Conservation (phyloP, 2,888 invertebrate species). For the Acrobasis suavella region DNA sequence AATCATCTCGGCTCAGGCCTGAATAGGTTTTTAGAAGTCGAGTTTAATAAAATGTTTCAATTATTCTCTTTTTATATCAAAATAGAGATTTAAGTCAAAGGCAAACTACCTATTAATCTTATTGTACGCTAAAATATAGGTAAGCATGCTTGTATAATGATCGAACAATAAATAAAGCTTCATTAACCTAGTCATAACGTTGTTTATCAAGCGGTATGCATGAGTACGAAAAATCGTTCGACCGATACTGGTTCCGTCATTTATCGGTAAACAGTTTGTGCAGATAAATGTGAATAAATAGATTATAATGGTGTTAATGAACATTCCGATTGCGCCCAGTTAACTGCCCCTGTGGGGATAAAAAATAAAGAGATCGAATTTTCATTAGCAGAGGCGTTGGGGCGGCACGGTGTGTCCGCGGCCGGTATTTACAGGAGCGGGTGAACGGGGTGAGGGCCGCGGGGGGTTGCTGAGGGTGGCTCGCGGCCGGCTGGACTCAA, state of each 20-base stretch:
- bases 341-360: constrained; percentile 51
- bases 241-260: constrained; percentile 16
- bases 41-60: no score
- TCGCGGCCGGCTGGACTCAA: constrained; percentile 74
- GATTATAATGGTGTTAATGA: constrained; percentile 37
- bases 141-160: background rate
- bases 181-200: constrained; percentile 1
- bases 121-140: no score
- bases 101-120: no score
- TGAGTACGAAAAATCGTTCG: constrained; percentile 2
- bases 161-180: background rate
- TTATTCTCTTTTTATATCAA: no score
- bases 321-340: constrained; percentile 55
- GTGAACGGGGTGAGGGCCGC: constrained; percentile 31
- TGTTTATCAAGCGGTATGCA: background rate
- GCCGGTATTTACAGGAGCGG: constrained; percentile 60
- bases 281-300: constrained; percentile 25
- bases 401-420: constrained; percentile 73
- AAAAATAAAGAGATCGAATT: constrained; percentile 75
- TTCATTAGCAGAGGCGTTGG: constrained; percentile 79
- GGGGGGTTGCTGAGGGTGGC: constrained; percentile 45
- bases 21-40: no score
- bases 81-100: no score
- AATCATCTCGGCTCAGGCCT: no score
- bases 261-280: constrained; percentile 13